Conservation (phyloP, 2,113 vertebrate genomes). For the Erinaceus europaeus region DNA sequence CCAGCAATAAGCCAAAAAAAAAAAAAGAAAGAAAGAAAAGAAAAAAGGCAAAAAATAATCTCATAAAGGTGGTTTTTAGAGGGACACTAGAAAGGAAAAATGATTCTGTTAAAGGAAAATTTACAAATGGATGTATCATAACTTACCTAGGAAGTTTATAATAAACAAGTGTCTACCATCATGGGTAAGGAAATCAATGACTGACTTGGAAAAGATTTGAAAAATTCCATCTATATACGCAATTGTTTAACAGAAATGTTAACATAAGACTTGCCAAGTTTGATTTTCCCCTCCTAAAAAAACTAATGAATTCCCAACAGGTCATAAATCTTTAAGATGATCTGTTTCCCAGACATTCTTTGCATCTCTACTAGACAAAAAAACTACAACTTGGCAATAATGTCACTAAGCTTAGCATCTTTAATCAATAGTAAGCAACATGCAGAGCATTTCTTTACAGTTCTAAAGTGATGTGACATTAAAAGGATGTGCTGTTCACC, state of each 20-base stretch:
- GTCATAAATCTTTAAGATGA: neutral
- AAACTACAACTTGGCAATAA: conserved; percentile 3
- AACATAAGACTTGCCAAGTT: neutral
- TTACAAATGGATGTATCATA: neutral
- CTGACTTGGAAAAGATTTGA: neutral
- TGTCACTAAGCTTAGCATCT: neutral
- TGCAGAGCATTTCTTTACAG: neutral
- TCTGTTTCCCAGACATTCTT: neutral
- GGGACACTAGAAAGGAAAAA: neutral
- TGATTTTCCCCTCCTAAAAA: neutral
- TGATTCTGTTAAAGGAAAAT: neutral
- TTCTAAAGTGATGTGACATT: neutral
- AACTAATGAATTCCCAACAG: neutral
- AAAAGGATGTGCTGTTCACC: neutral
- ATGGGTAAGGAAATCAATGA: neutral
- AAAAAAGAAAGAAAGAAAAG: too few relatives aligned
- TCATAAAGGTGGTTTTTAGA: neutral
- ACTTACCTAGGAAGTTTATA: neutral
- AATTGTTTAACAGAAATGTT: neutral
- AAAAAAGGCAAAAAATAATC: neutral
- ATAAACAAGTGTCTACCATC: neutral
- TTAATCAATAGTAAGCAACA: neutral
- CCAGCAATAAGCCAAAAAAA: too few relatives aligned
- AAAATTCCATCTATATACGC: neutral
- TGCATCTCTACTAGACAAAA: neutral